Evolutionary conservation across 2,113 vertebrate genomes (phyloP).

Genomic region (Casuarius casuarius): DNA sequence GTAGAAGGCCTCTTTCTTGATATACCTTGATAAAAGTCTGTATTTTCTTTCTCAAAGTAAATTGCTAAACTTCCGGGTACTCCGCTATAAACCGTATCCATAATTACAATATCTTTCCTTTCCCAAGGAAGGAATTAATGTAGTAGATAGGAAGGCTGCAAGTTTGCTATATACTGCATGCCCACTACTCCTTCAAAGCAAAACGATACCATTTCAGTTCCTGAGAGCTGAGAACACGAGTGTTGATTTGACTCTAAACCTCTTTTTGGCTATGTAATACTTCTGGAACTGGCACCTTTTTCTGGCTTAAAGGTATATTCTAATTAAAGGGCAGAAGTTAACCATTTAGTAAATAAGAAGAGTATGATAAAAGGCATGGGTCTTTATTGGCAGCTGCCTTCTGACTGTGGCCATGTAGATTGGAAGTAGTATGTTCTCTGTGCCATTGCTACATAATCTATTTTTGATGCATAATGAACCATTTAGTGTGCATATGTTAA

Average conservation of each 20-base stretch:
- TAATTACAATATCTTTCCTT: neutral
- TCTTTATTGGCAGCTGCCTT: neutral
- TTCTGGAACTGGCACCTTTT: neutral
- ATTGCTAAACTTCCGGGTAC: neutral
- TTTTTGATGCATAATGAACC: neutral
- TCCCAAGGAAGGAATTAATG: neutral
- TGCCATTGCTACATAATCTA: neutral
- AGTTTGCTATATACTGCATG: neutral
- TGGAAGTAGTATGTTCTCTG: neutral
- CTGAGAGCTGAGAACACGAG: neutral
- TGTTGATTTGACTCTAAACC: neutral
- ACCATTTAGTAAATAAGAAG: neutral
- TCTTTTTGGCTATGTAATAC: neutral
- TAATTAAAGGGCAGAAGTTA: neutral
- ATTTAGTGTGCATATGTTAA: neutral
- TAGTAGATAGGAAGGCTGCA: neutral
- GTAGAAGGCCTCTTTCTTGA: neutral
- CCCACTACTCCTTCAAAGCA: neutral
- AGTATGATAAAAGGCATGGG: neutral
- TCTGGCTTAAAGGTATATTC: neutral
- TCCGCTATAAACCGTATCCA: neutral
- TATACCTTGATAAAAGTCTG: neutral
- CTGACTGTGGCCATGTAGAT: neutral
- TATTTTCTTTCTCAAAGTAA: neutral
- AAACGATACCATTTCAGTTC: neutral